phyloP scores from a whole-genome alignment of 1,140 invertebrate genomes.

The Nomia melanderi region DNA sequence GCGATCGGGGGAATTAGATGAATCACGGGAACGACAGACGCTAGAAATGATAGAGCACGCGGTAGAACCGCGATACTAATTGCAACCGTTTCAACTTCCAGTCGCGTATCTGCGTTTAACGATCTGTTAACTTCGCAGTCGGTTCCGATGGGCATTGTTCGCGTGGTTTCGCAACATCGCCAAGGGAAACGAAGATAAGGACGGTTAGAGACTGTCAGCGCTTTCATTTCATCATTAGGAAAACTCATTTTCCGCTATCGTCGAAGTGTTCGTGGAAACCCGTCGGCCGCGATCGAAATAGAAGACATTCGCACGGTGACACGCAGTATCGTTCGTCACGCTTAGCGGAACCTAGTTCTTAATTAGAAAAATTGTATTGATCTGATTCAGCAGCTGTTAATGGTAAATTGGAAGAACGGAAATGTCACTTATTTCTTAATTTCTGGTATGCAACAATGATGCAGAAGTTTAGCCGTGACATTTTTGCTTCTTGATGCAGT shows the following conservation, averaged over 20 bases:
- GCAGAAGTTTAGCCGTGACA: too few species aligned
- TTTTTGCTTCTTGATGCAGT: too few species aligned
- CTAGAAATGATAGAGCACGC: conserved; percentile 36
- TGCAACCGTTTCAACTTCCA: conserved; percentile 48
- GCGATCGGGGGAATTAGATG: conserved; percentile 34
- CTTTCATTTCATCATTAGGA: conserved; percentile 6
- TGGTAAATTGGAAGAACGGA: too few species aligned
- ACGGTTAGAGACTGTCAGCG: neutral
- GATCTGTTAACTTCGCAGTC: conserved; percentile 34
- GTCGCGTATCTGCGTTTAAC: conserved; percentile 43
- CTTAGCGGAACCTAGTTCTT: too few species aligned
- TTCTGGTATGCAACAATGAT: too few species aligned
- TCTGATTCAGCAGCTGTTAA: too few species aligned
- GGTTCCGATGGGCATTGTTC: neutral
- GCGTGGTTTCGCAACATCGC: neutral
- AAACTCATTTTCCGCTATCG: neutral
- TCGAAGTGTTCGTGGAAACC: neutral
- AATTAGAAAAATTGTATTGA: too few species aligned
- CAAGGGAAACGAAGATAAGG: neutral
- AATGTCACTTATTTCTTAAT: too few species aligned
- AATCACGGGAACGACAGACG: conserved; percentile 32
- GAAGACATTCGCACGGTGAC: neutral
- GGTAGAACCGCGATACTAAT: conserved; percentile 41
- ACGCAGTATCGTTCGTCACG: too few species aligned
- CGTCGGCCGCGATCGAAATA: neutral